Evolutionary conservation across 1,140 invertebrate genomes (phyloP), one percentile per base, ranked within the genome.

Genomic region (Drosophila sp.): DNA sequence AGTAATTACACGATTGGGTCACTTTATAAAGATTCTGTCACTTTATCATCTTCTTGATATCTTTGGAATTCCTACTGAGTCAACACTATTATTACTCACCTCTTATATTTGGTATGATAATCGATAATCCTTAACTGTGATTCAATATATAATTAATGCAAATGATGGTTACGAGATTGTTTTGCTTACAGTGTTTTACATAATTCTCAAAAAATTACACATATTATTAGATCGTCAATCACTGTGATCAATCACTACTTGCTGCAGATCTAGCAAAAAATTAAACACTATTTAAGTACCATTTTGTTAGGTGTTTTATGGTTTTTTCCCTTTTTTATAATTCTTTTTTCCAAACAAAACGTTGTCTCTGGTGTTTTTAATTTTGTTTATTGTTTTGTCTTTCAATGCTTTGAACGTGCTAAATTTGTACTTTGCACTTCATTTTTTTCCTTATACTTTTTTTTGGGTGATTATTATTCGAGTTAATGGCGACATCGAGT

Each of bases 341-440:
- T 36, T 48, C 13, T 46, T 40, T 54, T 63, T 43, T 38, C 32
- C 53, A 46, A 46, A 59, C 25, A 58, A 72, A 72, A 72, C 36
- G 54, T 57, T 72, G 62, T 62, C 18, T 69, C 18, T 69, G 29
- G 2, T 54, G 46, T 72, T 38, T 59, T 66, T 51, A 32, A 48
- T 61, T 51, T 66, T 72, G 62, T 66, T 72, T 73, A 61, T 73
- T 54, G 40, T 67, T 73, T 69, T 61, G 45, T 45, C 25, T 51
- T 72, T 58, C 43, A 72, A 66, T 48, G 65, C 51, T 73, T 73
- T 27, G 65, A 73, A 73, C 71, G 71, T 73, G 71, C 71, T 73
- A 73, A 73, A 69, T 69, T 56, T 69, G 45, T 61, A 69, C 69
- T 65, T 73, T 56, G 56, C 57, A 61, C 57, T 69, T 73, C 8